phyloP scores from a whole-genome alignment of 2,113 vertebrate genomes.

The Lophotis ruficrista region DNA sequence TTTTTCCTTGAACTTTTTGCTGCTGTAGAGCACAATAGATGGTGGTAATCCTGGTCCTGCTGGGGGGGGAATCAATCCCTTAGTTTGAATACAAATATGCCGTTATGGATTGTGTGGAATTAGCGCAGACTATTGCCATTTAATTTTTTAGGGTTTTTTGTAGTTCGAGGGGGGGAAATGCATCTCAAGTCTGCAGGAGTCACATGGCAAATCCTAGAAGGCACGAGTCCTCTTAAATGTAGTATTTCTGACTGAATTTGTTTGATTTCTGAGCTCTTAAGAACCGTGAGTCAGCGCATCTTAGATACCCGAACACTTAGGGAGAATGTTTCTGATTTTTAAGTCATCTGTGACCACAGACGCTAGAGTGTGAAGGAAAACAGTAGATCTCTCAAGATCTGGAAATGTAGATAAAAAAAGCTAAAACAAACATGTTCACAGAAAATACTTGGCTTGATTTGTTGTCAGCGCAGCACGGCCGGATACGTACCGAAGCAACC shows the following conservation, averaged over 20 bases:
- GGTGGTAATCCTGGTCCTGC: background rate
- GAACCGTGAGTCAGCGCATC: too few species aligned
- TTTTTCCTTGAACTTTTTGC: background rate
- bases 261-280: background rate
- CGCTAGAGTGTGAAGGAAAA: constrained; percentile 12
- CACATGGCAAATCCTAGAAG: background rate
- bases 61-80: background rate
- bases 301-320: background rate
- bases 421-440: constrained; percentile 5
- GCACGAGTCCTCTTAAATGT: background rate
- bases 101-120: background rate
- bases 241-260: background rate
- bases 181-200: background rate
- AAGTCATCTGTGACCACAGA: constrained; percentile 8
- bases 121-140: background rate
- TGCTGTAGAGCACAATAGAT: background rate
- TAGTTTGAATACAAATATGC: background rate
- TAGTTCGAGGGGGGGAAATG: background rate
- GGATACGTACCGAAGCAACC: background rate
- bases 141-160: background rate
- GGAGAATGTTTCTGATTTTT: background rate
- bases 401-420: background rate
- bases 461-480: background rate
- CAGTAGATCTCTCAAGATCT: background rate
- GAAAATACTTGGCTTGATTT: background rate